Evolutionary conservation across 2,113 vertebrate genomes (phyloP).

Genomic region (Notarius quadriscutis): DNA sequence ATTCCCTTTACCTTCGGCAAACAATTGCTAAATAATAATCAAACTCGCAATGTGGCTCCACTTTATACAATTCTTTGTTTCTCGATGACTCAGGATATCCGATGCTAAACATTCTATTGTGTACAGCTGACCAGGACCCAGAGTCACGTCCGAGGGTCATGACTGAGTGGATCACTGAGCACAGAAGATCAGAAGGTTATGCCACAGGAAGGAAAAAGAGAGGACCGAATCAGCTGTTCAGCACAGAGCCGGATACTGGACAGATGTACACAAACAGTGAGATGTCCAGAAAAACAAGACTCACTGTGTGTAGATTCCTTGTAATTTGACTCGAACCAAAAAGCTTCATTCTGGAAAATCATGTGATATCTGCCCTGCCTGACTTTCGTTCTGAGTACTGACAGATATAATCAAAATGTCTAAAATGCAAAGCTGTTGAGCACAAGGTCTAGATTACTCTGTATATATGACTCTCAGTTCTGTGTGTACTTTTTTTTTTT

Average conservation of each 20-base stretch:
- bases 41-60: background rate
- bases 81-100: background rate
- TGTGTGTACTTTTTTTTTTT: background rate
- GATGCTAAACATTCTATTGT: background rate
- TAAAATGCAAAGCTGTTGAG: background rate
- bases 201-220: slow-evolving; percentile 60
- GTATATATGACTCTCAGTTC: background rate
- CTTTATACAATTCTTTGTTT: background rate
- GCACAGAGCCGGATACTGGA: background rate
- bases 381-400: background rate
- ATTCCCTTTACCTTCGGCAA: no score
- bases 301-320: background rate
- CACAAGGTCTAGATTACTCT: background rate
- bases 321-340: background rate
- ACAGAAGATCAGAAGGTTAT: background rate
- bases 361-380: background rate
- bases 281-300: slow-evolving; percentile 35
- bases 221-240: slow-evolving; percentile 45
- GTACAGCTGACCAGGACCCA: background rate
- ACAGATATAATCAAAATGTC: background rate
- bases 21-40: background rate
- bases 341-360: background rate
- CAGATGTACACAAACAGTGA: slow-evolving; percentile 24
- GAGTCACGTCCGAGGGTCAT: background rate
- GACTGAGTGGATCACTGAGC: slow-evolving; percentile 30